Evolutionary conservation across 2,113 vertebrate species (phyloP).

Genomic region (Ploceus nigricollis): DNA sequence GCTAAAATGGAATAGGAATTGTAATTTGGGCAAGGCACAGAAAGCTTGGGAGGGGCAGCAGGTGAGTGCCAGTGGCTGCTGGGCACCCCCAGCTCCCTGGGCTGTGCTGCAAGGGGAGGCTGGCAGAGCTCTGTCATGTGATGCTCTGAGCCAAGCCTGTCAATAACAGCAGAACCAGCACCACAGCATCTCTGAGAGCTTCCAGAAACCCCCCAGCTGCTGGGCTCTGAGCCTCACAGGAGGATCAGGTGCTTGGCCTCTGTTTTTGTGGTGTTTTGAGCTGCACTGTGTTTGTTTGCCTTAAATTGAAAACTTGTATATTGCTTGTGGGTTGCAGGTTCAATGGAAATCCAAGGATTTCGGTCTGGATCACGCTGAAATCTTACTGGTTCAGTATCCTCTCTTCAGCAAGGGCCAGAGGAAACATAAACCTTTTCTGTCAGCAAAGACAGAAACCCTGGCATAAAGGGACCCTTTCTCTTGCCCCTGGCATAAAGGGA

Average conservation of each 20-base stretch:
- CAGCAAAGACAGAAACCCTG: background rate
- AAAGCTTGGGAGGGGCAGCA: background rate
- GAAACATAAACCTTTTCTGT: background rate
- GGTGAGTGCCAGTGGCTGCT: background rate
- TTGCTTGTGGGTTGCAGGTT: background rate
- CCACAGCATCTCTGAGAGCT: background rate
- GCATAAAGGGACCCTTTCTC: background rate
- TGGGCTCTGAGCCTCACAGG: background rate
- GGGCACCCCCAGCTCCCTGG: background rate
- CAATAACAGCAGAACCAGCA: background rate
- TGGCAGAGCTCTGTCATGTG: background rate
- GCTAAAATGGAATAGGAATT: background rate
- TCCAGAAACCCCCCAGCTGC: background rate
- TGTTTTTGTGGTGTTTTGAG: background rate
- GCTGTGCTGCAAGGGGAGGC: background rate
- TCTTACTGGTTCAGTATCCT: background rate
- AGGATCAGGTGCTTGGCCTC: accelerated
- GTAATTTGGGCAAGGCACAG: accelerated
- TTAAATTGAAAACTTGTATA: accelerated
- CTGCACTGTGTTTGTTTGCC: background rate
- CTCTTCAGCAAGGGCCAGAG: background rate
- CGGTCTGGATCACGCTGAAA: background rate
- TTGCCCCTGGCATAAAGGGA: background rate
- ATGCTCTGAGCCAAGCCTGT: background rate
- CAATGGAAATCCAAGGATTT: background rate